phyloP scores from a whole-genome alignment of 2,113 vertebrate genomes.

The Oryzias woworae region DNA sequence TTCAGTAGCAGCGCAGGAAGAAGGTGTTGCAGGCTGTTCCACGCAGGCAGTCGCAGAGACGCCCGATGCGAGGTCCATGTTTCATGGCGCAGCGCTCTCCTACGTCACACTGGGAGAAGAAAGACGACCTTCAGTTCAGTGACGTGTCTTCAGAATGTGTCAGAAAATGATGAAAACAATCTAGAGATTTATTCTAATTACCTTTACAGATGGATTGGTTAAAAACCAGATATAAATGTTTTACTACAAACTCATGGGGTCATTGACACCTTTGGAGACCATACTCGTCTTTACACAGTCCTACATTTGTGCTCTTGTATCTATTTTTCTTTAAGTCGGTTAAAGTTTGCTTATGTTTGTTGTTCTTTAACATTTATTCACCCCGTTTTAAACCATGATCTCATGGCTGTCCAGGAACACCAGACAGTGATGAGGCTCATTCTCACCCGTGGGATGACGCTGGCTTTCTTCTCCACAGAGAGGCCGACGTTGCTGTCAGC shows the following conservation, averaged over 20 bases:
- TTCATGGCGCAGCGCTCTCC: slow-evolving; percentile 82
- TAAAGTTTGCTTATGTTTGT: too few species aligned
- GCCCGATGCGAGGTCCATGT: slow-evolving; percentile 81
- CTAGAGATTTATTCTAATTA: too few species aligned
- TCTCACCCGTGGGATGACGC: slow-evolving; percentile 78
- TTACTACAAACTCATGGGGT: too few species aligned
- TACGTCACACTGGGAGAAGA: slow-evolving; percentile 72
- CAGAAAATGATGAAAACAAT: too few species aligned
- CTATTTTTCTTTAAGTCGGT: too few species aligned
- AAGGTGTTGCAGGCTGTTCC: slow-evolving; percentile 80
- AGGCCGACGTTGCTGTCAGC: slow-evolving; percentile 42
- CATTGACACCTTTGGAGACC: too few species aligned
- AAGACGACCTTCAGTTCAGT: not conserved
- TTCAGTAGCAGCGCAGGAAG: slow-evolving; percentile 84
- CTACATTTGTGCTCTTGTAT: too few species aligned
- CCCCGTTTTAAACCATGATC: too few species aligned
- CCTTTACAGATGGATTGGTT: too few species aligned
- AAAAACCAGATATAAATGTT: too few species aligned
- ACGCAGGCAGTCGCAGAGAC: slow-evolving; percentile 81
- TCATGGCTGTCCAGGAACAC: not conserved
- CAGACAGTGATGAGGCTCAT: slow-evolving; percentile 16
- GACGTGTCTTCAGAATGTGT: not conserved
- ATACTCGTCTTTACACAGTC: too few species aligned
- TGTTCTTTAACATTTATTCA: too few species aligned
- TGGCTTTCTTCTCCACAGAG: slow-evolving; percentile 78